phyloP scores from a whole-genome alignment of 2,113 vertebrate genomes.

The Onychostruthus taczanowskii region DNA sequence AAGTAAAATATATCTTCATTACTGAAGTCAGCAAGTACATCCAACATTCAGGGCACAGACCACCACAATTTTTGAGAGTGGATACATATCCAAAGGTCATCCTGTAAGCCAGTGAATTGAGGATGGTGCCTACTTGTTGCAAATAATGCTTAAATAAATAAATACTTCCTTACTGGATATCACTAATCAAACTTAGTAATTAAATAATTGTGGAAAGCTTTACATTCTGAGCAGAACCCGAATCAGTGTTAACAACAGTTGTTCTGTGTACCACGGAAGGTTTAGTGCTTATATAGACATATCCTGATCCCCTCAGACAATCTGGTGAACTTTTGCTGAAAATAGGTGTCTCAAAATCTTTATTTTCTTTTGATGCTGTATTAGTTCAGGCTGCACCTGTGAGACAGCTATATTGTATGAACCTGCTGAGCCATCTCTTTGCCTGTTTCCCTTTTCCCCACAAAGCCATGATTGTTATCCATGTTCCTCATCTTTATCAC shows the following conservation, averaged over 20 bases:
- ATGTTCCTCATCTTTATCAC: neutral
- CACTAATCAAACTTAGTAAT: neutral
- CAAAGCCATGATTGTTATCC: neutral
- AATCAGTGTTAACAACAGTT: neutral
- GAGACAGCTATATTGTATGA: neutral
- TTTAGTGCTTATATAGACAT: neutral
- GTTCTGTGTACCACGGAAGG: neutral
- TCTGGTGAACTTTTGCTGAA: neutral
- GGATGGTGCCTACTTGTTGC: neutral
- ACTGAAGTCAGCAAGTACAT: neutral
- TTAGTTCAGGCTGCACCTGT: neutral
- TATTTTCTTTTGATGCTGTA: neutral
- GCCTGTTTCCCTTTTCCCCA: neutral
- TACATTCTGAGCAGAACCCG: neutral
- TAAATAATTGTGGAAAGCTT: neutral
- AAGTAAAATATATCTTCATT: neutral
- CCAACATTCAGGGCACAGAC: neutral
- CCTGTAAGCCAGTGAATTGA: neutral
- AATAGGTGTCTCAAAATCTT: neutral
- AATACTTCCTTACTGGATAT: neutral
- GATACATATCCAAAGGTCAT: neutral
- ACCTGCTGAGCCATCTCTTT: neutral
- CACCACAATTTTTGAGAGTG: neutral
- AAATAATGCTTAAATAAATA: neutral
- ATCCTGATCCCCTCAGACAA: neutral